Percentiles rank a stretch among this genome's conserved stretches.
Evolutionary conservation across 2,113 vertebrate species (phyloP).

Genomic region (Desmodus rotundus): DNA sequence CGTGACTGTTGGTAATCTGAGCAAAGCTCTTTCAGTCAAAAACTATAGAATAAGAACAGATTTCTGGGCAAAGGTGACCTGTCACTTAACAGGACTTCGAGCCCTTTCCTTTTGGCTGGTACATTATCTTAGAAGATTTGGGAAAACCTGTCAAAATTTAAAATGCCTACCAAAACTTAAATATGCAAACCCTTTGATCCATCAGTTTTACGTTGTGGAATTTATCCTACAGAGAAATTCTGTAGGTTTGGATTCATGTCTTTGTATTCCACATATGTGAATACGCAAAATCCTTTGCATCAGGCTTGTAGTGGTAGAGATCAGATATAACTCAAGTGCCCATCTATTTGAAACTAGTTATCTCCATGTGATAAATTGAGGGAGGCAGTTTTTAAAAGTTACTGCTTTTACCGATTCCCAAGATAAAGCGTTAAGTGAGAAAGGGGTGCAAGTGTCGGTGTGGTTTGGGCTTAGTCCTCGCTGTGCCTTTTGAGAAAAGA

Average conservation of each 20-base stretch:
- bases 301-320: background rate
- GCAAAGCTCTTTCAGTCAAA: background rate
- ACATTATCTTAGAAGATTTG: background rate
- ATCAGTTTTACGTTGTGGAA: background rate
- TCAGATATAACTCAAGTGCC: background rate
- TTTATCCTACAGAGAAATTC: background rate
- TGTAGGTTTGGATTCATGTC: background rate
- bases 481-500: constrained; percentile 66
- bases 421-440: background rate
- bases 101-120: background rate
- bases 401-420: background rate
- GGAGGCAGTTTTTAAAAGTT: background rate
- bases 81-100: background rate
- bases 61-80: background rate
- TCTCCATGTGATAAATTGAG: background rate
- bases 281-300: background rate
- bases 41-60: background rate
- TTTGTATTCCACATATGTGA: background rate
- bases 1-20: background rate
- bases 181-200: background rate
- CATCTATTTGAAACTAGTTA: background rate
- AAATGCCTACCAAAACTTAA: background rate
- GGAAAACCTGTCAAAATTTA: background rate
- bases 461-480: constrained; percentile 53
- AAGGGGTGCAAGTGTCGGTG: background rate